Evolutionary conservation across 2,888 invertebrate species (phyloP), one percentile per base, ranked within the genome.

Genomic region (Dynastes maya): DNA sequence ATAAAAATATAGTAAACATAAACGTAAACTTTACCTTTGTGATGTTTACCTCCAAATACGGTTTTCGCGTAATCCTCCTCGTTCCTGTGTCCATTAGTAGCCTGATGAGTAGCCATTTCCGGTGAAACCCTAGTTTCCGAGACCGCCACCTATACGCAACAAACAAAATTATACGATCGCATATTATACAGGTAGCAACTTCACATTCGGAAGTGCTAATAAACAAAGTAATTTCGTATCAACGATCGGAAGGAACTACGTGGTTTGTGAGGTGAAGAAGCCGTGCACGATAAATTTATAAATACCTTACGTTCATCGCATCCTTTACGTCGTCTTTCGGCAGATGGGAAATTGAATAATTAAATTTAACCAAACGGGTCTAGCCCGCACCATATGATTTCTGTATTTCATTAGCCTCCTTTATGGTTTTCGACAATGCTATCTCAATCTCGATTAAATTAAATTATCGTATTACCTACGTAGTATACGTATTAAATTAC

Each of bases 11-110:
- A 49, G 11, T 68, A 49, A 49, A 27, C 27, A 2, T 22, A 11
- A 68, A 49, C n/a, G 45, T 3, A 49, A 27, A 2, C 45, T 45
- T 49, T 68, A 68, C 67, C 67, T 68, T 16, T 68, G 1, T 68
- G 67, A 1, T 68, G 67, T 72, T 82, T 79, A 82, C 82, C 82
- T 80, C 83, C 83, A 37, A 83, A 83, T 11, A 83, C 82, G 32
- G 82, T 82, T 71, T 82, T 83, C 9, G 82, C 81, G 77, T 81
- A 83, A 64, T 83, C 81, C 76, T 83, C 83, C 75, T 68, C 77
- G 16, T 77, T 81, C 65, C 80, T 77, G 65, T 83, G 82, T 3
- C 83, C 83, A 72, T 83, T 83, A 16, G 82, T 83, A 32, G 80
- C 81, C 71, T 81, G 79, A 16, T 65, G 77, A 9, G 81, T 72